Evolutionary conservation across 2,888 invertebrate genomes (phyloP).

Genomic region (Caradrina kadenii): DNA sequence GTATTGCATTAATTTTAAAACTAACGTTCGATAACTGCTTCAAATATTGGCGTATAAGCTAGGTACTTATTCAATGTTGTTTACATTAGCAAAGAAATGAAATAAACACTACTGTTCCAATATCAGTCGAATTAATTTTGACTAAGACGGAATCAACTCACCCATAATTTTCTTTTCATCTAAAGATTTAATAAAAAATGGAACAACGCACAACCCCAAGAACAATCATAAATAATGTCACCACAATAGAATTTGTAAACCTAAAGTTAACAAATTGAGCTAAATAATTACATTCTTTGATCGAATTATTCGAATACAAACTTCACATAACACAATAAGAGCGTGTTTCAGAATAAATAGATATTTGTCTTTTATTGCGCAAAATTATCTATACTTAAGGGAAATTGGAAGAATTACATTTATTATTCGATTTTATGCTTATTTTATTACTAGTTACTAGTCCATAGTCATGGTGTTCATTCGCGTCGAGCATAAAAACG

Average conservation of each 20-base stretch:
- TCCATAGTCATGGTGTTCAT: conserved; percentile 75
- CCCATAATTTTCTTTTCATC: conserved; percentile 66
- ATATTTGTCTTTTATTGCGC: conserved; percentile 65
- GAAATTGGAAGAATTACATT: conserved; percentile 70
- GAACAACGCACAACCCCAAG: conserved; percentile 85
- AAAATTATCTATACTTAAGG: conserved; percentile 60
- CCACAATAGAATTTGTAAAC: conserved; percentile 80
- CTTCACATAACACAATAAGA: conserved; percentile 50
- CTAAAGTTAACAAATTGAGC: conserved; percentile 86
- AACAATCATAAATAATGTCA: conserved; percentile 74
- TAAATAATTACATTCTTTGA: conserved; percentile 72
- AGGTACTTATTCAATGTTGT: conserved; percentile 57
- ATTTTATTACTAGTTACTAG: conserved; percentile 61
- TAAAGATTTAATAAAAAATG: conserved; percentile 75
- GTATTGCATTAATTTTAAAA: conserved; percentile 55
- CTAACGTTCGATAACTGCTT: conserved; percentile 55
- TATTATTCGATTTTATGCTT: conserved; percentile 78
- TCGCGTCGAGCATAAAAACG: conserved; percentile 76
- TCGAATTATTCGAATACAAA: conserved; percentile 66
- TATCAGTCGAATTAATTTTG: conserved; percentile 82
- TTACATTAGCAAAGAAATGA: conserved; percentile 66
- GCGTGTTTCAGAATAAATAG: conserved; percentile 53
- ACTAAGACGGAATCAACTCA: conserved; percentile 84
- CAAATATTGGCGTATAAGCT: conserved; percentile 56
- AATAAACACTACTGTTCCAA: conserved; percentile 69